phyloP scores from a whole-genome alignment of 2,113 vertebrate genomes.

The Myiozetetes cayanensis region DNA sequence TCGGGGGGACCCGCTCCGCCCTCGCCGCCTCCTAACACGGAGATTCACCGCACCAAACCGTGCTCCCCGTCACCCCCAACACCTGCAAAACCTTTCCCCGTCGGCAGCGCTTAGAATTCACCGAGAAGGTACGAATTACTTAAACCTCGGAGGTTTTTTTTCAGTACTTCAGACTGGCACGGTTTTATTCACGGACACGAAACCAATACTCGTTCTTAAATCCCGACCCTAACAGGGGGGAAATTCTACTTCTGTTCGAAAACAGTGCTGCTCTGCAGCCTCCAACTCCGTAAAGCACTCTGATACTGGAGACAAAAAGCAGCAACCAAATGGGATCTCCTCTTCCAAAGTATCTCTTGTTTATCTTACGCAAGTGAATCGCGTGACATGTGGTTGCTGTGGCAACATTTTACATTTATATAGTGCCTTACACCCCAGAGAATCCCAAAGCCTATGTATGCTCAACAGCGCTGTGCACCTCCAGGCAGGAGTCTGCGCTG shows the following conservation, averaged over 20 bases:
- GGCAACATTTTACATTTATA: constrained; percentile 49
- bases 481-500: neutral
- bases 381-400: constrained; percentile 56
- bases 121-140: neutral
- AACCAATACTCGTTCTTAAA: neutral
- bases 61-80: neutral
- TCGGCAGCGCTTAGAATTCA: neutral
- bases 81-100: neutral
- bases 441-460: neutral
- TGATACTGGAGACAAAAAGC: neutral
- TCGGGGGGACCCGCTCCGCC: neutral
- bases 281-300: neutral
- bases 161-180: neutral
- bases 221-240: too few relatives aligned
- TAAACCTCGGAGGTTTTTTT: neutral
- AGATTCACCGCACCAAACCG: neutral
- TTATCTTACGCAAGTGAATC: constrained; percentile 54
- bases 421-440: constrained; percentile 32
- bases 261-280: neutral
- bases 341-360: constrained; percentile 10
- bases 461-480: neutral
- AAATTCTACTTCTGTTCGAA: neutral
- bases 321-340: constrained; percentile 30
- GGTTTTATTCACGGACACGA: neutral
- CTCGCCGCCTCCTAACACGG: neutral